A percentile compares a stretch with the other conserved stretches of the same genome.
Conservation (phyloP, 2,888 invertebrate genomes). For the Lacanobia wlatinum region DNA sequence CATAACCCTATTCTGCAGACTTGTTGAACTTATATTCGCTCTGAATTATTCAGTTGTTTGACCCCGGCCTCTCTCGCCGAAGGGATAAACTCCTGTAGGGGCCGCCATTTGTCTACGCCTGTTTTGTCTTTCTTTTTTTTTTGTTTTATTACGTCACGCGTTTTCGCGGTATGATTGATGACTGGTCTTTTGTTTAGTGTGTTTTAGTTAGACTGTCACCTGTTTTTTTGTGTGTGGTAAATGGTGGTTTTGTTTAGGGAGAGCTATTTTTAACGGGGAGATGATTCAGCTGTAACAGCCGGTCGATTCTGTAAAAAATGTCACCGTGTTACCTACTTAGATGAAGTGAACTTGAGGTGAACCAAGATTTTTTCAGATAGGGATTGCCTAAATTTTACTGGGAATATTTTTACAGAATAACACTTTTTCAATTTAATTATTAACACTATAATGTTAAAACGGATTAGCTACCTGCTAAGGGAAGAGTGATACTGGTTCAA, state of each 20-base stretch:
- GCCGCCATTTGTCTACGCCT: constrained; percentile 56
- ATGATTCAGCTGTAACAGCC: neutral
- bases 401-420: too few species aligned
- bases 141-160: constrained; percentile 23
- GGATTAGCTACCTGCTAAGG: too few species aligned
- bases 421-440: too few species aligned
- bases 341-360: too few species aligned
- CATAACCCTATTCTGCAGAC: constrained; percentile 50
- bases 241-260: neutral
- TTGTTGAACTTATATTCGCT: constrained; percentile 65
- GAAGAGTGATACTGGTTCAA: too few species aligned
- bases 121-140: constrained; percentile 22
- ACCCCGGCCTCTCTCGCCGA: constrained; percentile 45
- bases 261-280: neutral
- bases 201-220: constrained; percentile 14
- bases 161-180: constrained; percentile 42
- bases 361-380: too few species aligned
- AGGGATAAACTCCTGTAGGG: constrained; percentile 53
- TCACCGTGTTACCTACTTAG: too few species aligned
- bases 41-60: constrained; percentile 68
- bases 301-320: too few species aligned
- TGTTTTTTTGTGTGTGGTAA: constrained; percentile 1
- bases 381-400: too few species aligned
- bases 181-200: constrained; percentile 32
- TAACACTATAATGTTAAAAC: too few species aligned